A percentile compares a stretch with the other conserved stretches of the same genome.
Conservation (phyloP, 2,113 vertebrate genomes). For the Chelonoidis abingdonii region DNA sequence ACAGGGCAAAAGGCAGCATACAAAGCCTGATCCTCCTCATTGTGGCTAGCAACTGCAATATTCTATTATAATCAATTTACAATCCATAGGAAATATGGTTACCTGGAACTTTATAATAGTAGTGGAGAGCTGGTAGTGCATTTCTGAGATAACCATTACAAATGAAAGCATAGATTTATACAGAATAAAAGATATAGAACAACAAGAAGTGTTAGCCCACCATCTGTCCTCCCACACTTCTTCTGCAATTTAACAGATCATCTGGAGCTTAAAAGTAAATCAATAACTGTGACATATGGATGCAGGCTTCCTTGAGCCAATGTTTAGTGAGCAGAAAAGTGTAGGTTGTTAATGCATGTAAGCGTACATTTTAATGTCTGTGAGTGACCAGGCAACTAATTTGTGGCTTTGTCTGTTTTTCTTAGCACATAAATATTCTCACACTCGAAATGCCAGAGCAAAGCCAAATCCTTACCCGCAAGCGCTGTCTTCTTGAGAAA, state of each 20-base stretch:
- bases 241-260: constrained; percentile 36
- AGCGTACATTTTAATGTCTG: background rate
- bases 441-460: constrained; percentile 29
- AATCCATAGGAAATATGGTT: background rate
- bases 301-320: constrained; percentile 43
- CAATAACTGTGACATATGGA: constrained; percentile 56
- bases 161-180: background rate
- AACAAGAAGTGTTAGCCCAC: constrained; percentile 28
- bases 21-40: background rate
- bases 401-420: constrained; percentile 60
- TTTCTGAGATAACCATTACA: background rate
- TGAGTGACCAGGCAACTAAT: constrained; percentile 65
- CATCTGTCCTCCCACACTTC: constrained; percentile 21
- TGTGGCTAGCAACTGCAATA: background rate
- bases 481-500: constrained; percentile 20
- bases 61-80: constrained; percentile 29
- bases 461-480: constrained; percentile 39
- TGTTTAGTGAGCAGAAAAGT: constrained; percentile 10
- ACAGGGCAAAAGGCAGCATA: background rate
- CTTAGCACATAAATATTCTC: constrained; percentile 21
- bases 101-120: background rate
- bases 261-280: constrained; percentile 48
- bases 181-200: constrained; percentile 11
- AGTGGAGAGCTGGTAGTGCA: background rate
- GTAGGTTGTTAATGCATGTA: background rate